Percentiles rank a stretch among this genome's conserved stretches.
These are phyloP conservation scores for Ptilorrhoa leucosticta DNA, from an alignment of 2,113 vertebrate species.

Conservation along the genomic window DNA sequence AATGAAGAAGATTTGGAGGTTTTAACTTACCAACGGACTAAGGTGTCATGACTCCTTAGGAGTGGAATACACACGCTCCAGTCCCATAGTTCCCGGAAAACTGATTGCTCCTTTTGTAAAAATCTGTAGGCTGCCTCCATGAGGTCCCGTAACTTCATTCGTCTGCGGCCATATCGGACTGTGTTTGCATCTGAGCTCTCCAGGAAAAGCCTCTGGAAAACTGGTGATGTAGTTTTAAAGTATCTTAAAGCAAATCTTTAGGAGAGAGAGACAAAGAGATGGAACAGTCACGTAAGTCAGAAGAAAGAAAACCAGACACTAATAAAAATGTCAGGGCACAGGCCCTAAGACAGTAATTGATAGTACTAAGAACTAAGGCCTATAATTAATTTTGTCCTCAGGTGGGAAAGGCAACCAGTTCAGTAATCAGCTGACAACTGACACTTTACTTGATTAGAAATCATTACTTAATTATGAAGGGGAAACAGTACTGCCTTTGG, in stretches of 20 bases:
- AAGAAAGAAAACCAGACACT: not conserved
- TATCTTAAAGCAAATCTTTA: slow-evolving; percentile 90
- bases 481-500: not conserved
- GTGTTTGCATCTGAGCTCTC: slow-evolving; percentile 87
- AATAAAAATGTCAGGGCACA: not conserved
- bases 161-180: slow-evolving; percentile 87
- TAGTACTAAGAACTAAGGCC: accelerated
- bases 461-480: not conserved
- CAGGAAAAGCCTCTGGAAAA: slow-evolving; percentile 94
- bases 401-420: not conserved
- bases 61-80: slow-evolving; percentile 96
- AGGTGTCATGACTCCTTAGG: slow-evolving; percentile 90
- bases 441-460: not conserved
- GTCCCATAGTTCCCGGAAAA: slow-evolving; percentile 90
- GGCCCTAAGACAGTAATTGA: not conserved
- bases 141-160: slow-evolving; percentile 95
- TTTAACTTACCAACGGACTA: slow-evolving; percentile 88
- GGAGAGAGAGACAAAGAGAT: not conserved
- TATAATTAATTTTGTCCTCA: not conserved
- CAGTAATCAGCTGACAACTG: not conserved
- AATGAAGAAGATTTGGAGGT: not conserved
- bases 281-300: not conserved
- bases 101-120: slow-evolving; percentile 82
- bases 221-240: slow-evolving; percentile 86
- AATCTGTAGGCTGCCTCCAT: slow-evolving; percentile 94